phyloP scores from a whole-genome alignment of 2,797 vertebrate species.

The Fistularia commersonii region DNA sequence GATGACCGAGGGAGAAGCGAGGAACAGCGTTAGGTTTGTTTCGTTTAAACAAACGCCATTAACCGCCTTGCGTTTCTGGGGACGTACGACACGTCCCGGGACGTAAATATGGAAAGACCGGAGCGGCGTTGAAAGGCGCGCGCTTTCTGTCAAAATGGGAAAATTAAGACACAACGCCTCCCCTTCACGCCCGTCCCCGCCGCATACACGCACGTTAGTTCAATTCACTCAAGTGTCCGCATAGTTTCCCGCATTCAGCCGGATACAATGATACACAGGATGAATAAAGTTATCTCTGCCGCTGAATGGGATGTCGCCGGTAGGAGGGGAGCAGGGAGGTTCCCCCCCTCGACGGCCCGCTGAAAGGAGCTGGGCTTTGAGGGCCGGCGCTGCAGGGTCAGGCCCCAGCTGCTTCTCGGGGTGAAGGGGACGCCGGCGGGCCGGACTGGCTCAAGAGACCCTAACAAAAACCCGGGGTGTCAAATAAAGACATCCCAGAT shows the following conservation, averaged over 20 bases:
- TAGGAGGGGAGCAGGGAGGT: constrained; percentile 90
- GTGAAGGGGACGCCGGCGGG: constrained; percentile 91
- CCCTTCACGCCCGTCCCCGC: constrained; percentile 52
- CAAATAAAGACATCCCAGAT: constrained; percentile 82
- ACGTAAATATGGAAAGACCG: no score
- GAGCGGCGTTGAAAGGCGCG: no score
- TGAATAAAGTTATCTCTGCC: constrained; percentile 99
- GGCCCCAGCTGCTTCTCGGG: constrained; percentile 93
- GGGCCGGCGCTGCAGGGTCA: constrained; percentile 92
- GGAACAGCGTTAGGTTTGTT: no score
- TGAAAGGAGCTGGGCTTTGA: constrained; percentile 89
- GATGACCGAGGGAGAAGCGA: constrained; percentile 16
- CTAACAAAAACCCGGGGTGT: constrained; percentile 76
- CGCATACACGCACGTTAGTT: constrained; percentile 74
- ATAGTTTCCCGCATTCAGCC: constrained; percentile 93
- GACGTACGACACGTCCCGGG: no score
- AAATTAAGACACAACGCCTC: constrained; percentile 88
- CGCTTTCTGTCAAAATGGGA: constrained; percentile 70
- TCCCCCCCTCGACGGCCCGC: constrained; percentile 64
- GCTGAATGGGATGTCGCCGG: constrained; percentile 95
- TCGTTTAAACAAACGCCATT: no score
- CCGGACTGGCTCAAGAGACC: constrained; percentile 87
- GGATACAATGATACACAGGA: constrained; percentile 98
- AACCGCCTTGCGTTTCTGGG: no score
- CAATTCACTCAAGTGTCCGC: constrained; percentile 81